These are phyloP conservation scores for Danio albolineatus DNA, from an alignment of 2,797 vertebrate species.

Conservation along the genomic window DNA sequence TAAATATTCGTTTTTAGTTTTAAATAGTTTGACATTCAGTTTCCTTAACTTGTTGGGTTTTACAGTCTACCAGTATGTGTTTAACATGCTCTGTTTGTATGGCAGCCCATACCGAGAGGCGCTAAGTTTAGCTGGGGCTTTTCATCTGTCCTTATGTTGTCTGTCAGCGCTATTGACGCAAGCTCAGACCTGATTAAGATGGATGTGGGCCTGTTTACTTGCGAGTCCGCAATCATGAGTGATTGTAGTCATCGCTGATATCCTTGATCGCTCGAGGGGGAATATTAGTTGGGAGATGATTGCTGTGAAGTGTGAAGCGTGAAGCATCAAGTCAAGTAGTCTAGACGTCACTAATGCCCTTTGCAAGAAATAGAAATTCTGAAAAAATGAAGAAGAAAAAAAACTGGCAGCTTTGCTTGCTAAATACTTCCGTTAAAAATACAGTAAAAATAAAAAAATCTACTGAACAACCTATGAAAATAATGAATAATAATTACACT, in stretches of 20 bases:
- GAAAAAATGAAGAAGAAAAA: too few relatives aligned
- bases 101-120: slow-evolving; percentile 1
- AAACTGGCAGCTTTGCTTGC: too few relatives aligned
- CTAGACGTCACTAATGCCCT: slow-evolving; percentile 6
- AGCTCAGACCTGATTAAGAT: slow-evolving; percentile 64
- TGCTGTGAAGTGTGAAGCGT: background rate
- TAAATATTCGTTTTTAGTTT: too few relatives aligned
- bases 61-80: background rate
- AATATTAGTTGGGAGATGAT: slow-evolving; percentile 35
- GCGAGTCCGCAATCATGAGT: slow-evolving; percentile 26
- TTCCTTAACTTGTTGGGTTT: too few relatives aligned
- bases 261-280: slow-evolving; percentile 7
- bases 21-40: too few relatives aligned
- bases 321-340: background rate
- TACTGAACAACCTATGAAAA: too few relatives aligned
- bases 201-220: slow-evolving; percentile 57
- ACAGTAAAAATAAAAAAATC: too few relatives aligned
- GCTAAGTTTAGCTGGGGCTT: slow-evolving; percentile 63
- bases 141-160: slow-evolving; percentile 71
- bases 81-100: background rate
- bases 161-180: slow-evolving; percentile 48
- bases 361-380: background rate
- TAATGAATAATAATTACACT: too few relatives aligned
- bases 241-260: slow-evolving; percentile 18
- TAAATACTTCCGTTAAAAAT: too few relatives aligned